Evolutionary conservation across 2,113 vertebrate genomes (phyloP).

Genomic region (Oncorhynchus tshawytscha): DNA sequence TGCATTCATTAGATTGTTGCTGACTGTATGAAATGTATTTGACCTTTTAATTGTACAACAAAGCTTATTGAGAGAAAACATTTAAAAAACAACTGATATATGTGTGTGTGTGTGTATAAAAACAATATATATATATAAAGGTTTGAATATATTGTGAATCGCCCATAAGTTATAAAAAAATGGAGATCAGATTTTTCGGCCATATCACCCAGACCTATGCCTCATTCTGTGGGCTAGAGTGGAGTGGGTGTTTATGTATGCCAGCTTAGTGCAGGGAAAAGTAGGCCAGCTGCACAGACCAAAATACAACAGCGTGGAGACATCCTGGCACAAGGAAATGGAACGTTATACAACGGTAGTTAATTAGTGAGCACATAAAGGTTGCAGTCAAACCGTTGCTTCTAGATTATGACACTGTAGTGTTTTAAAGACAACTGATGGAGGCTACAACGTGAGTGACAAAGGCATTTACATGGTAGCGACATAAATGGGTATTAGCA

Average conservation of each 20-base stretch:
- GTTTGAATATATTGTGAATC: too few relatives aligned
- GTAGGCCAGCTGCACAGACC: slow-evolving; percentile 48
- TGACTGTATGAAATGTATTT: too few relatives aligned
- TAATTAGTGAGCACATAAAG: background rate
- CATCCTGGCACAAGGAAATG: slow-evolving; percentile 40
- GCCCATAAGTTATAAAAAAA: too few relatives aligned
- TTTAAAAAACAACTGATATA: too few relatives aligned
- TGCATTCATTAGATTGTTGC: too few relatives aligned
- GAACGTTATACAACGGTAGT: background rate
- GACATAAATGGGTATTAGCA: background rate
- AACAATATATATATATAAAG: too few relatives aligned
- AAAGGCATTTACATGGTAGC: background rate
- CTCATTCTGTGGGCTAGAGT: slow-evolving; percentile 39
- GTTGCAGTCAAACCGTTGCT: background rate
- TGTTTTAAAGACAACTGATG: background rate
- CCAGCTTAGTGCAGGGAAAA: slow-evolving; percentile 46
- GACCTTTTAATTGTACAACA: too few relatives aligned
- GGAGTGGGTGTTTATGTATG: slow-evolving; percentile 40
- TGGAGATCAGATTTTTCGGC: too few relatives aligned
- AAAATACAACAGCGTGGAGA: slow-evolving; percentile 47
- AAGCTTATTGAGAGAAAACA: too few relatives aligned
- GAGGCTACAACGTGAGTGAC: background rate
- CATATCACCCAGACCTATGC: slow-evolving; percentile 6
- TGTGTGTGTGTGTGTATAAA: too few relatives aligned
- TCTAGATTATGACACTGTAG: background rate